A percentile compares a stretch with the other conserved stretches of the same genome.
These are phyloP conservation scores for Mus musculus DNA, from an alignment of 2,113 vertebrate genomes.

Conservation along the genomic window GRCm39 chr2:85964001-85964500, in stretches of 20 bases:
- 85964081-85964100: too few species aligned
- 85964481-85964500: background rate
- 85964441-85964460: background rate
- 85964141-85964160: background rate
- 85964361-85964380: fast-evolving
- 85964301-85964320: background rate
- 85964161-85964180: fast-evolving
- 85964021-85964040: background rate
- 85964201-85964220: background rate
- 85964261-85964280: background rate
- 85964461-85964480: background rate
- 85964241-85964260: too few species aligned
- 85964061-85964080: too few species aligned
- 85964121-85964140: too few species aligned
- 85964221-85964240: too few species aligned
- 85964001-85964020: too few species aligned
- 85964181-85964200: too few species aligned
- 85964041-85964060: too few species aligned
- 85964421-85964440: background rate
- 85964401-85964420: background rate
- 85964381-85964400: background rate
- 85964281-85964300: background rate
- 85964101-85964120: too few species aligned
- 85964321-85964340: background rate
- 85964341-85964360: background rate